Evolutionary conservation across 2,888 invertebrate genomes (phyloP), one percentile per base, ranked within the genome.

Genomic region (Lissocephala sabroskyi): DNA sequence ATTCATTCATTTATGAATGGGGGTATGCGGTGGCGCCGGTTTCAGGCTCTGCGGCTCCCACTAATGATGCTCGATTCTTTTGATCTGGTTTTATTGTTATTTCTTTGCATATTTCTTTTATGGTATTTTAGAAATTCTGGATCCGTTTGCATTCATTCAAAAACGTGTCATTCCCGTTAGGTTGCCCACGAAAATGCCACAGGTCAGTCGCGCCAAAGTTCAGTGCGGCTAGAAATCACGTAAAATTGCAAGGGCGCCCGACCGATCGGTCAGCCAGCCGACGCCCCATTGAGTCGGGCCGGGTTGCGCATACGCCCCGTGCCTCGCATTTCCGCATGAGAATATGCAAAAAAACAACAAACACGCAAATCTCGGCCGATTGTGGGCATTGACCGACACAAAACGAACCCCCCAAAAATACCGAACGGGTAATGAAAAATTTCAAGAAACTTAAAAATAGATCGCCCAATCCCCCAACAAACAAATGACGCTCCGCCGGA

Each of bases 321-420:
- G n/a, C 55, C n/a, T 19, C 4, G 11, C 48, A 47, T 68, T 66
- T 73, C 74, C 66, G 75, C 64, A 57, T 55, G 35, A 51, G 42
- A 37, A 41, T 18, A 28, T 17, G 36, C 59, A 65, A 68, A 75
- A n/a, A n/a, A n/a, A n/a, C n/a, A n/a, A n/a, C n/a, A n/a, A n/a
- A n/a, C n/a, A n/a, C n/a, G n/a, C n/a, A n/a, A n/a, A n/a, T n/a
- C 47, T 71, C 67, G 75, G 71, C 67, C 71, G 66, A 74, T 62
- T 51, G 56, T 74, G 71, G 74, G 44, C 66, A 65, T 65, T 71
- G 76, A 75, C 66, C 66, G 68, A 29, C 10, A 32, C n/a, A 32
- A 32, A 2, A 32, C 5, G 11, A 5, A 11, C 5, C 3, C 30
- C 13, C 11, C 11, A 32, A 32, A 32, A 13, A 32, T 13, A 10